Percentiles rank a stretch among this genome's conserved stretches.
phyloP scores from a whole-genome alignment of 2,888 invertebrate genomes.

The Melinaea marsaeus region DNA sequence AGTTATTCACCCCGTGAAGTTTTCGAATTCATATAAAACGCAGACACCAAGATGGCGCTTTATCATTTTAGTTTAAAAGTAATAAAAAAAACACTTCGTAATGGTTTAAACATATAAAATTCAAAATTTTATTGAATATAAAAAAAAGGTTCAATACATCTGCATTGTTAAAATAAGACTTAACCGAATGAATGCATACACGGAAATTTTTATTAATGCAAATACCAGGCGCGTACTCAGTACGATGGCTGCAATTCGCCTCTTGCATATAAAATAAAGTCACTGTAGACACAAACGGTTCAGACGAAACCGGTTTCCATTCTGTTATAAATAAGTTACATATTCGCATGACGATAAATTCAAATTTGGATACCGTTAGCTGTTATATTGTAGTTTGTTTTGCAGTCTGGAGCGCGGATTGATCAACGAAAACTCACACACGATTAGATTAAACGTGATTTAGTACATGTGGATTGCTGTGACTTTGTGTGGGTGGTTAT shows the following conservation, averaged over 20 bases:
- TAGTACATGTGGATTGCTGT: neutral
- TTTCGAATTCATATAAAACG: neutral
- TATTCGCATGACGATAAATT: constrained; percentile 21
- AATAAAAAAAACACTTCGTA: no score
- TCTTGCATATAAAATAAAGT: constrained; percentile 38
- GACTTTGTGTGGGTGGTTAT: no score
- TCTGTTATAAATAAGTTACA: constrained; percentile 15
- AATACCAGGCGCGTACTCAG: constrained; percentile 29
- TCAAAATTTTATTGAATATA: neutral
- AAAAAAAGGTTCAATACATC: neutral
- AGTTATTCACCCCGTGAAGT: constrained; percentile 4
- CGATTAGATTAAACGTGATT: constrained; percentile 1
- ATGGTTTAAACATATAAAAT: neutral
- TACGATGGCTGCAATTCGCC: constrained; percentile 32
- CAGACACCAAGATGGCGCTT: neutral
- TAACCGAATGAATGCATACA: constrained; percentile 13
- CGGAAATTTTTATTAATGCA: constrained; percentile 24
- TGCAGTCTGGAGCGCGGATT: constrained; percentile 17
- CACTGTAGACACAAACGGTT: constrained; percentile 14
- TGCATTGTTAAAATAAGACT: constrained; percentile 16
- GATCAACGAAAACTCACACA: constrained; percentile 9
- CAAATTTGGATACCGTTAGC: constrained; percentile 12
- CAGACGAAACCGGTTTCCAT: constrained; percentile 19
- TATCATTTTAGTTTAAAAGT: neutral
- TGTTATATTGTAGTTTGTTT: constrained; percentile 25